These are phyloP conservation scores for Hypolimnas misippus DNA, from an alignment of 2,888 invertebrate genomes.

Conservation along the genomic window DNA sequence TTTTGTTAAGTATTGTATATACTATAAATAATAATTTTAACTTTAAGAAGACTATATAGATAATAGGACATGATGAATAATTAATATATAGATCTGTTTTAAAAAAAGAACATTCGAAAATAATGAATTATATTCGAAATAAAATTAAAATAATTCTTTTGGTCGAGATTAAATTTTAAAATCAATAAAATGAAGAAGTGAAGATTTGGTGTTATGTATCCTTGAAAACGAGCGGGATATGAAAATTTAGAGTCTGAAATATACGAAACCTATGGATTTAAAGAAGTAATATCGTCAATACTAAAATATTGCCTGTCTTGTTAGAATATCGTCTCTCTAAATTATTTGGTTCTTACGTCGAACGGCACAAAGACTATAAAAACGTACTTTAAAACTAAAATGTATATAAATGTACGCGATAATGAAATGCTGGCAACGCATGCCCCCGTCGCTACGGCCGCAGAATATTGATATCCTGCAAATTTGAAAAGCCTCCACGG, in stretches of 20 bases:
- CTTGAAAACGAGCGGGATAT: neutral
- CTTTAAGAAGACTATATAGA: too few species aligned
- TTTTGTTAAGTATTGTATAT: too few species aligned
- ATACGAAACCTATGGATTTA: neutral
- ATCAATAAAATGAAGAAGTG: too few species aligned
- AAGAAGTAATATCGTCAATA: neutral
- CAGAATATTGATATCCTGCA: conserved; percentile 70
- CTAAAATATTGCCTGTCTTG: neutral
- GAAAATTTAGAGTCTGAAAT: neutral
- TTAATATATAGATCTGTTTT: too few species aligned
- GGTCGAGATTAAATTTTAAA: too few species aligned
- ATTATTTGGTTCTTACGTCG: neutral
- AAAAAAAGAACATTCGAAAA: too few species aligned
- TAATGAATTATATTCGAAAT: too few species aligned
- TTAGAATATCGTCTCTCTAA: neutral
- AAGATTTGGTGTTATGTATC: too few species aligned
- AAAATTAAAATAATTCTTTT: too few species aligned
- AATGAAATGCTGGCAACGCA: conserved; percentile 74
- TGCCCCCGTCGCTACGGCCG: conserved; percentile 57
- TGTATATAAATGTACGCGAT: conserved; percentile 50
- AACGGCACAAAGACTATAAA: conserved; percentile 24
- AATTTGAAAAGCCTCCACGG: conserved; percentile 47
- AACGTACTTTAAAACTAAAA: conserved; percentile 32
- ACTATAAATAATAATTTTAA: too few species aligned
- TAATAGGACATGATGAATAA: too few species aligned